Percentiles rank a stretch among this genome's conserved stretches.
Conservation (phyloP, 2,113 vertebrate genomes). For the Erpornis zantholeuca region DNA sequence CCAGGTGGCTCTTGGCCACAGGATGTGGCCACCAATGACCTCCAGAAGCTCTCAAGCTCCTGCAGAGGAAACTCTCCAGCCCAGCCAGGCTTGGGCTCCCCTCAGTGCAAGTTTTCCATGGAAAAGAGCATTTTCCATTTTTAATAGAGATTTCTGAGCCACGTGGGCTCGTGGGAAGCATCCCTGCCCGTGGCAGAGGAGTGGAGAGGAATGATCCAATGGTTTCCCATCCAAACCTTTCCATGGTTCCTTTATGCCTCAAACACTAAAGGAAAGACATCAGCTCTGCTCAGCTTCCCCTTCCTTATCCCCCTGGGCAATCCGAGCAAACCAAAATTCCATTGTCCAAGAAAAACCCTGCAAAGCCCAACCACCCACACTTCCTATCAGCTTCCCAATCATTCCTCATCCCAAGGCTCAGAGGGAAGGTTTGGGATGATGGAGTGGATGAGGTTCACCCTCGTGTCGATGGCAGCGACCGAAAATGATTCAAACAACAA, state of each 20-base stretch:
- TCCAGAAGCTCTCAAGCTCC: neutral
- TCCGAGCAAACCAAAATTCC: neutral
- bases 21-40: neutral
- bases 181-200: neutral
- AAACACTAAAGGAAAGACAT: rapidly evolving
- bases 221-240: neutral
- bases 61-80: neutral
- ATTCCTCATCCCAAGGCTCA: neutral
- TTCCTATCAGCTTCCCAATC: neutral
- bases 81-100: neutral
- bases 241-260: neutral
- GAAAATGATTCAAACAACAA: neutral
- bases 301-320: neutral
- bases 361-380: rapidly evolving
- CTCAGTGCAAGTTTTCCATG: rapidly evolving
- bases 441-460: neutral
- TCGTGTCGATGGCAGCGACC: rapidly evolving
- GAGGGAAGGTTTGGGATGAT: neutral
- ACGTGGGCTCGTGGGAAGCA: rapidly evolving
- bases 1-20: neutral
- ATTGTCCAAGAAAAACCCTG: neutral
- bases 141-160: neutral
- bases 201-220: rapidly evolving
- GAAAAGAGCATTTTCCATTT: neutral
- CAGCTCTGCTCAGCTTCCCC: neutral